These are phyloP conservation scores for Melangyna quadrimaculata DNA, from an alignment of 2,888 invertebrate genomes.

Conservation along the genomic window DNA sequence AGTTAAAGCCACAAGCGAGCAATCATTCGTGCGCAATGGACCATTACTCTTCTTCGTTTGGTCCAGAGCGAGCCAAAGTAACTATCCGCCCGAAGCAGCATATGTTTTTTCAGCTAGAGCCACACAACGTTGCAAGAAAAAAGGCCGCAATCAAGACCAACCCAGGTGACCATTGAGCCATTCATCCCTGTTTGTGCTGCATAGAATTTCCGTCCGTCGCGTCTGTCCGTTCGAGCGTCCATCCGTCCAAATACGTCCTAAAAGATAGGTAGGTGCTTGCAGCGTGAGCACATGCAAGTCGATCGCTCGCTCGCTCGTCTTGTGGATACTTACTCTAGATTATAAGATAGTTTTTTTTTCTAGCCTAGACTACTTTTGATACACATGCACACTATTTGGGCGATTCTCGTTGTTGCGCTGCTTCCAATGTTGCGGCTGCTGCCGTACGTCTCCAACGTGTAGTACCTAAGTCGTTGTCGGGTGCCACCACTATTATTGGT, in stretches of 20 bases:
- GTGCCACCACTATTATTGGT: constrained; percentile 62
- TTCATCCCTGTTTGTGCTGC: constrained; percentile 63
- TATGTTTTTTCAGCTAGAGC: constrained; percentile 40
- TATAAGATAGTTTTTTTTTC: constrained; percentile 54
- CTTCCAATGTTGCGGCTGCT: constrained; percentile 25
- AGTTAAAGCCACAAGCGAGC: constrained; percentile 65
- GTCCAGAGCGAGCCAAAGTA: constrained; percentile 54
- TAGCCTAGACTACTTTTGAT: constrained; percentile 70
- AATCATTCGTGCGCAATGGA: constrained; percentile 71
- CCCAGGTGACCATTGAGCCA: constrained; percentile 69
- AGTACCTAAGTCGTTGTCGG: constrained; percentile 35
- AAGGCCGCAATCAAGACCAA: constrained; percentile 63
- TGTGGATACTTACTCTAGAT: constrained; percentile 69
- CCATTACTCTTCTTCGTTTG: constrained; percentile 68
- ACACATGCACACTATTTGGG: constrained; percentile 69
- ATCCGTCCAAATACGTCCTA: not conserved
- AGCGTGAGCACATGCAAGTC: constrained; percentile 65
- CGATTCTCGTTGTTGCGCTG: constrained; percentile 65
- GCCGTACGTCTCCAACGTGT: not conserved
- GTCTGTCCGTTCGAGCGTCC: not conserved
- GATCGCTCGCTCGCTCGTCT: constrained; percentile 54
- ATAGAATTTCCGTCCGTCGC: constrained; percentile 15
- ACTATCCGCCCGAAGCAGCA: constrained; percentile 57
- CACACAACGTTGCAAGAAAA: constrained; percentile 40
- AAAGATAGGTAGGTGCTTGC: constrained; percentile 58